These are phyloP conservation scores for Tapirus terrestris DNA, from an alignment of 2,113 vertebrate genomes.

Conservation along the genomic window DNA sequence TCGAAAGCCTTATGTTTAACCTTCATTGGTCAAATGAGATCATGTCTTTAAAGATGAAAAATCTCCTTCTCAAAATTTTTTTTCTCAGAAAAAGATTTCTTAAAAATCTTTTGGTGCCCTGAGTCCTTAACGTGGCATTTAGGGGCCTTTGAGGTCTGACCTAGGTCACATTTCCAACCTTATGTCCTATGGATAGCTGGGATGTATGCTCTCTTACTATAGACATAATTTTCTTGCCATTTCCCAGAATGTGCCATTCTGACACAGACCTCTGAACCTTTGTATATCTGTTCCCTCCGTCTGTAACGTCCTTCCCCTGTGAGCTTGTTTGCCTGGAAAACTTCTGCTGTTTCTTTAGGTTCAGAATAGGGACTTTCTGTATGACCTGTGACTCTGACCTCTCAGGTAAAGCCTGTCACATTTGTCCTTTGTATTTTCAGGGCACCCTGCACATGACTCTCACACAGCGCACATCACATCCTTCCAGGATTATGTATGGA, in stretches of 20 bases:
- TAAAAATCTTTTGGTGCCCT: neutral
- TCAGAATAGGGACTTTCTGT: neutral
- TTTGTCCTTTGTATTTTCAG: neutral
- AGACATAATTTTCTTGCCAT: neutral
- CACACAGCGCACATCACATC: fast-evolving
- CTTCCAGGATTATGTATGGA: neutral
- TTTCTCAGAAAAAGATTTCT: neutral
- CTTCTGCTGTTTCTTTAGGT: neutral
- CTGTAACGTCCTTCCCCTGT: neutral
- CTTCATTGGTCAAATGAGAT: neutral
- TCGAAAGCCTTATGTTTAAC: neutral
- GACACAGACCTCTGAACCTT: neutral
- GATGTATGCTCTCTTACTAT: neutral
- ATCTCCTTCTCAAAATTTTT: neutral
- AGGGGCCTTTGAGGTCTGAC: neutral
- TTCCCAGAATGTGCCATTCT: neutral
- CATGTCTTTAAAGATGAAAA: neutral
- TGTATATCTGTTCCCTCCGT: neutral
- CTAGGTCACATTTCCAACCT: neutral
- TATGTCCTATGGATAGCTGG: neutral
- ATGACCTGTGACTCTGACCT: neutral
- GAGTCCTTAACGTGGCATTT: neutral
- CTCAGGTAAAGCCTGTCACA: neutral
- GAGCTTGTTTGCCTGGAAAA: neutral
- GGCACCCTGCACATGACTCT: neutral